Evolutionary conservation across 2,113 vertebrate species (phyloP), one percentile per base, ranked within the genome.

Genomic region (Gasterosteus nipponicus): DNA sequence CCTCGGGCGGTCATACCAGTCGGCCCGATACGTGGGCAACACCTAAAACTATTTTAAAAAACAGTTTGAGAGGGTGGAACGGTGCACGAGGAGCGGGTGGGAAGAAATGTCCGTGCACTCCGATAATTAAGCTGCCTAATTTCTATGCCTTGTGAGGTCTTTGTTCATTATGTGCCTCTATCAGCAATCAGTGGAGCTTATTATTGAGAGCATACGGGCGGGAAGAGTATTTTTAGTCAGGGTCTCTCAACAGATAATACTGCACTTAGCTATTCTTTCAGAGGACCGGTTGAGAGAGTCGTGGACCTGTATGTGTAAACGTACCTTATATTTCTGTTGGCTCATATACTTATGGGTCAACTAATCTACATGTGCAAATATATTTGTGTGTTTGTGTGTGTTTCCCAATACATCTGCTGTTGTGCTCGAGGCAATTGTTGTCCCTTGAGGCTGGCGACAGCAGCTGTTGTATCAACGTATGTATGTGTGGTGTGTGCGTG

Each of bases 101-200:
- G 77, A 67, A 82, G 76, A 83, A 86, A 82, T 69, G 63, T 84
- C 83, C 22, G 22, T 88, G 53, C 75, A 49, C 72, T 73, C 44
- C 84, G 75, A 87, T 85, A 84, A 86, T 91, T 88, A 87, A 75
- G 81, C 73, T 76, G 77, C 82, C 78, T 81, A 87, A 91, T 85
- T 86, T 73, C 83, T 80, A 29, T 46, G 85, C 84, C 77, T 60
- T 77, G 29, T 76, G 51, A 87, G 72, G 78, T 87, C 87, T 92
- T 92, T 86, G 84, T 84, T 91, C 86, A 85, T 91, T 82, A 89
- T 71, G 69, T 69, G 75, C 84, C 82, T 86, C 84, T 82, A 80
- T 80, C 81, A 88, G 86, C 79, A 88, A 88, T 91, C 81, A 88
- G 82, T 80, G 66, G 75, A 77, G 89, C 82, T 82, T 88, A 83